Base-by-base conservation (phyloP, 2,797 vertebrate genomes). In the Girardinus metallicus region DNA sequence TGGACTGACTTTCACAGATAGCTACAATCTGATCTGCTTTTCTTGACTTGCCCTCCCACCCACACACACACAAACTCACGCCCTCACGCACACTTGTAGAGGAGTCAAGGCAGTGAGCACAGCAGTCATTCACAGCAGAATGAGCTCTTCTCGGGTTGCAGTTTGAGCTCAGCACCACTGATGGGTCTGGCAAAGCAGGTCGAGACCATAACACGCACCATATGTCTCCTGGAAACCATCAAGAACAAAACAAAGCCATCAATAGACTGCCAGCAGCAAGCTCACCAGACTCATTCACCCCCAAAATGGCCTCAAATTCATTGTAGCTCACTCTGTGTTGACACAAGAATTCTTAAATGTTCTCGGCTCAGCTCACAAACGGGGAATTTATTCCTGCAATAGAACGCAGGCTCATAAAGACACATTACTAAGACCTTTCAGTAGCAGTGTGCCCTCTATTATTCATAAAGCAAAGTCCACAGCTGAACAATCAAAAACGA, bases 221-320 rank as follows among this genome's bases (percentile, higher is more conserved):
- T 84, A 91, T 88, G 87, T 92, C 81, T 86, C 79, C 80, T n/a
- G 85, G 81, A 92, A 87, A 87, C 86, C 83, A 64, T 49, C 10
- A 49, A 82, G 76, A 83, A 72, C 81, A 90, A 92, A 94, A 92
- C 84, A 91, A 88, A 92, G 87, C 80, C 89, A 90, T 92, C 88
- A 90, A 71, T 64, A 26, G 82, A 74, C 83, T 77, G 82, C 78
- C 79, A 83, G 80, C 80, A 76, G 75, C 1, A 31, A 76, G 73
- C 47, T 74, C 66, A 80, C 73, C 78, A 23, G 88, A 82, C 73
- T 71, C 74, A 79, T 76, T 85, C 70, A 5, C 87, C 86, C 78
- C 81, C 64, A 86, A 70, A 85, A 86, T 53, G 80, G 85, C 81
- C 76, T 85, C 43, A 57, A 57, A 87, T 86, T 81, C 79, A 73